Percentiles rank a stretch among this genome's conserved stretches.
Conservation (phyloP, 2,113 vertebrate genomes). For the Petrocephalus microphthalmus region DNA sequence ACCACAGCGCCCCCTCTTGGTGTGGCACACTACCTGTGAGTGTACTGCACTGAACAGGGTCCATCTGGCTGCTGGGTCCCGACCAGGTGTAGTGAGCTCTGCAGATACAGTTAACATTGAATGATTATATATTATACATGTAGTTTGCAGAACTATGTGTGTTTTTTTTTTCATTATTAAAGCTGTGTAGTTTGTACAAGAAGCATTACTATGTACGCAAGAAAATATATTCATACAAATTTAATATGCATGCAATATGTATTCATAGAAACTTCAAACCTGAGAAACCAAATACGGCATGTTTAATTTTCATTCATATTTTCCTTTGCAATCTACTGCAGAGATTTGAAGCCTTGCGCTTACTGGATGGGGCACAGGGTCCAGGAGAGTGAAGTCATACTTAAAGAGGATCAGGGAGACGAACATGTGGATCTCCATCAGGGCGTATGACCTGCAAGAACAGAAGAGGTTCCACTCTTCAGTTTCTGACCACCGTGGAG, state of each 20-base stretch:
- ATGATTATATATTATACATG: background rate
- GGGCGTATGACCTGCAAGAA: conserved; percentile 65
- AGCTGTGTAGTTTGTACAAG: background rate
- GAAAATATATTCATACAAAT: background rate
- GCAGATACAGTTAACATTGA: conserved; percentile 24
- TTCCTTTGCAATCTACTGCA: background rate
- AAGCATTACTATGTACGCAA: background rate
- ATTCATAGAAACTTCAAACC: background rate
- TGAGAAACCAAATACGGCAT: background rate
- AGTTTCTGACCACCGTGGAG: background rate
- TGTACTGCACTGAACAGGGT: conserved; percentile 58
- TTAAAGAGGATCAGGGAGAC: conserved; percentile 63
- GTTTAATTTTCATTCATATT: background rate
- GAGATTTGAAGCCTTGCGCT: conserved; percentile 3
- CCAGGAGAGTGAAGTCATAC: conserved; percentile 66
- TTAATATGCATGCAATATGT: background rate
- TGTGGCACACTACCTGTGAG: conserved; percentile 33
- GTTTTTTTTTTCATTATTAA: background rate
- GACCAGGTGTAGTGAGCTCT: conserved; percentile 67
- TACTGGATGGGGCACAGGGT: conserved; percentile 68
- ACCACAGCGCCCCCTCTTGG: background rate
- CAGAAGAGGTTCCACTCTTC: background rate
- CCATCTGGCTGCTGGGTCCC: conserved; percentile 67
- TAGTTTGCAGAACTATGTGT: background rate
- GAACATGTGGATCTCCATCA: conserved; percentile 68